These are phyloP conservation scores for Zapus hudsonius DNA, from an alignment of 2,113 vertebrate species.

Conservation along the genomic window DNA sequence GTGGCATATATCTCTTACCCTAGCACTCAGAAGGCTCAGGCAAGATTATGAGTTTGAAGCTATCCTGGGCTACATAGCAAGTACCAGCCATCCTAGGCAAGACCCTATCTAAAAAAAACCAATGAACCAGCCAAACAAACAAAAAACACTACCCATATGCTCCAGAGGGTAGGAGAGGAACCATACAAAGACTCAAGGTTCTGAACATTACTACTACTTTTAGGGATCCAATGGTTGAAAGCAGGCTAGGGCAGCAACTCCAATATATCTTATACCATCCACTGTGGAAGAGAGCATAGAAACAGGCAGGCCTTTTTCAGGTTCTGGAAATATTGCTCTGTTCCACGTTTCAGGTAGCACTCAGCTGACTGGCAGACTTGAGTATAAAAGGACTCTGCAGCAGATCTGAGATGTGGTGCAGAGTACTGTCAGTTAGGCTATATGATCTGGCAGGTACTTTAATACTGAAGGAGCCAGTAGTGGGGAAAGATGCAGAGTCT, in stretches of 20 bases:
- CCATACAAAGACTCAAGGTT: not conserved
- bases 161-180: not conserved
- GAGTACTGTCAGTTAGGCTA: not conserved
- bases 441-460: not conserved
- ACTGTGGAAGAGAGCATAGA: not conserved
- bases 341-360: constrained; percentile 10
- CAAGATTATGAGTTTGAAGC: not conserved
- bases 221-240: constrained; percentile 15
- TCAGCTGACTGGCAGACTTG: not conserved
- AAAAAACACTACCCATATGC: not conserved
- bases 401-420: not conserved
- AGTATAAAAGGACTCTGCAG: not conserved
- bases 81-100: not conserved
- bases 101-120: not conserved
- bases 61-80: not conserved
- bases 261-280: not conserved
- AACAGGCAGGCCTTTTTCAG: not conserved
- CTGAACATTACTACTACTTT: not conserved
- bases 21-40: not conserved
- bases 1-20: not conserved
- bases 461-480: not conserved
- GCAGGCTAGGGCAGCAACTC: not conserved
- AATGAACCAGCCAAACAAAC: not conserved
- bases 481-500: constrained; percentile 3
- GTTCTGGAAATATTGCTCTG: constrained; percentile 30